Percentiles rank a stretch among this genome's conserved stretches.
These are phyloP conservation scores for Parapristionchus giblindavisi DNA, from an alignment of 2,888 invertebrate genomes.

Conservation along the genomic window DNA sequence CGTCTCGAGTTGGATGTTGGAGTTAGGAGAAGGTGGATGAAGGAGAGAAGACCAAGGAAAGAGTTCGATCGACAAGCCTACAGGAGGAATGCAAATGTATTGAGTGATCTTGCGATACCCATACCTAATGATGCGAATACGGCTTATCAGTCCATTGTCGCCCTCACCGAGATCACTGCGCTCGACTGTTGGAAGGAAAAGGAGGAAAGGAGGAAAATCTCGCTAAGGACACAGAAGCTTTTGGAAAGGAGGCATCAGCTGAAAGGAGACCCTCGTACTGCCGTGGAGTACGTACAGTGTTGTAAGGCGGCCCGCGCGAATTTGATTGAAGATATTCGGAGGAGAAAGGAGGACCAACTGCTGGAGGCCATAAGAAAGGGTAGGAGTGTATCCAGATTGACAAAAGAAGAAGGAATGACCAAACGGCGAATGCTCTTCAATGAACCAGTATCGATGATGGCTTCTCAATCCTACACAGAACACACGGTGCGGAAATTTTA, in stretches of 20 bases:
- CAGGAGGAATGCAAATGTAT: background rate
- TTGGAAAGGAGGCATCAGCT: background rate
- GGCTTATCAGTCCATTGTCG: background rate
- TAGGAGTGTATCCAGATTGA: too few relatives aligned
- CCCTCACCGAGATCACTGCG: background rate
- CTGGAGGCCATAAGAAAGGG: too few relatives aligned
- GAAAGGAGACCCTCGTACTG: background rate
- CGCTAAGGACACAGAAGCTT: background rate
- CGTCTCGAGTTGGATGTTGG: background rate
- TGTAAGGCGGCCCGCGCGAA: conserved; percentile 3
- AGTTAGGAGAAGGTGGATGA: background rate
- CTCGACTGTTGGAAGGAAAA: background rate
- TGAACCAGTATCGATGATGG: too few relatives aligned
- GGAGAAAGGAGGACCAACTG: too few relatives aligned
- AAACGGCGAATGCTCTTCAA: too few relatives aligned
- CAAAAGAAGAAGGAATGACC: too few relatives aligned
- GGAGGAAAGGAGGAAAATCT: background rate
- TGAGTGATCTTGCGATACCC: background rate
- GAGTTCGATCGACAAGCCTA: background rate
- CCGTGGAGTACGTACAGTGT: background rate
- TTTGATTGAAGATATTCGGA: background rate
- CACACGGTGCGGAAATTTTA: too few relatives aligned
- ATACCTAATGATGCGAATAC: background rate
- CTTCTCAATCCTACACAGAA: too few relatives aligned
- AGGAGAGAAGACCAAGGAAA: background rate